Percentiles rank a stretch among this genome's conserved stretches.
These are phyloP conservation scores for Zapus hudsonius DNA, from an alignment of 2,113 vertebrate genomes.

Conservation along the genomic window DNA sequence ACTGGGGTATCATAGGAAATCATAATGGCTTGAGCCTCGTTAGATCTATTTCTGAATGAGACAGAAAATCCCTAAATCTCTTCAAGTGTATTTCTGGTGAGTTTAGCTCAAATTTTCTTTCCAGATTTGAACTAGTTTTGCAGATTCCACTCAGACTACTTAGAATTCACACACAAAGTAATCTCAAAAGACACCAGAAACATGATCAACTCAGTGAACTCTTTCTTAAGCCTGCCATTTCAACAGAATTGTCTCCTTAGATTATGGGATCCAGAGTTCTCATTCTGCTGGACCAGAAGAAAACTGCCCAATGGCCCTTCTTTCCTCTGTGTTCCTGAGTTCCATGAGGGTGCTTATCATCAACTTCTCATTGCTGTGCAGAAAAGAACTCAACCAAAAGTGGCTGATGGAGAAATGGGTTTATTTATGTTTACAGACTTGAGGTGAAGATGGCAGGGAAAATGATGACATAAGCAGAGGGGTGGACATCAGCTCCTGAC, in stretches of 20 bases:
- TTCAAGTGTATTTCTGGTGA: neutral
- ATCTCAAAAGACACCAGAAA: neutral
- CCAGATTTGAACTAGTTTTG: neutral
- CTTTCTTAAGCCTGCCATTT: slow-evolving; percentile 12
- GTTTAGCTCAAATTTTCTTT: neutral
- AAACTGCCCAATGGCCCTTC: neutral
- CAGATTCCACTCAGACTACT: neutral
- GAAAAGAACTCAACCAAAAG: too few relatives aligned
- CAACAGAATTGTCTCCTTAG: neutral
- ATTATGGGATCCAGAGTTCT: neutral
- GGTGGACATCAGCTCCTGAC: too few relatives aligned
- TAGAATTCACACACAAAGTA: neutral
- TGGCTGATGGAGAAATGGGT: too few relatives aligned
- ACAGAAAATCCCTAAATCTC: neutral
- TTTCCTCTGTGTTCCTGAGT: too few relatives aligned
- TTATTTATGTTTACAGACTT: too few relatives aligned
- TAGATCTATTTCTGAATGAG: neutral
- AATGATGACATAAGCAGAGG: too few relatives aligned
- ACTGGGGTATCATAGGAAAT: neutral
- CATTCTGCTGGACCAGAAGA: neutral
- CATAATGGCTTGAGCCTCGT: neutral
- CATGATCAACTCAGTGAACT: neutral
- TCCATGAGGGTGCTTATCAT: too few relatives aligned
- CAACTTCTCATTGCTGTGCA: too few relatives aligned
- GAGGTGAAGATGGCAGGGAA: too few relatives aligned